These are phyloP conservation scores for Agrypnia vestita DNA, from an alignment of 1,140 invertebrate species.

Conservation along the genomic window DNA sequence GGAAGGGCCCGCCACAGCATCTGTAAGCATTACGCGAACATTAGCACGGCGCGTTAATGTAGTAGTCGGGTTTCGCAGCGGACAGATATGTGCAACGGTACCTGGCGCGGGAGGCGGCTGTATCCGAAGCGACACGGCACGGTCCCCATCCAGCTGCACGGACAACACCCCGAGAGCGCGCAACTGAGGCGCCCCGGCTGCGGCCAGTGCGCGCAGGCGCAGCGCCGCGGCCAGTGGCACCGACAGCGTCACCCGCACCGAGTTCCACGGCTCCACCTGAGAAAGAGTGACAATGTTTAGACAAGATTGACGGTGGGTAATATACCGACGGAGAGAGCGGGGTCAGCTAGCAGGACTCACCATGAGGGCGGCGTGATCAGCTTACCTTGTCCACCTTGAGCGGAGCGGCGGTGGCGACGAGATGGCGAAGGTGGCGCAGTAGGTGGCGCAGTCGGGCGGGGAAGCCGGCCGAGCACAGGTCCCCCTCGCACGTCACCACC, in stretches of 20 bases:
- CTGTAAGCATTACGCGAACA: neutral
- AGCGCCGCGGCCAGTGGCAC: constrained; percentile 95
- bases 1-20: constrained; percentile 32
- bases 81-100: neutral
- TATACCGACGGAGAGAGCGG: no score
- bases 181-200: constrained; percentile 89
- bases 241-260: constrained; percentile 96
- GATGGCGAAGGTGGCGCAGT: constrained; percentile 68
- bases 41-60: neutral
- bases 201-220: constrained; percentile 90
- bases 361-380: no score
- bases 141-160: constrained; percentile 96
- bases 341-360: no score
- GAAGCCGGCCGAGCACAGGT: constrained; percentile 70
- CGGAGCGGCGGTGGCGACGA: constrained; percentile 66
- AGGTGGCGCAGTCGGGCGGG: constrained; percentile 70
- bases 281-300: no score
- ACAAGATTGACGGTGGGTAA: no score
- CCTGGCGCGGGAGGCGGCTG: constrained; percentile 61
- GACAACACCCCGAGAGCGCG: constrained; percentile 94
- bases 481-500: constrained; percentile 72
- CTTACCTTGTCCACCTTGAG: constrained; percentile 69
- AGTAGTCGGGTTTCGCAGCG: neutral
- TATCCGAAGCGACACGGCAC: constrained; percentile 92
- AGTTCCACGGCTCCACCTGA: constrained; percentile 98